Conservation (phyloP, 2,113 vertebrate genomes). For the Climacteris rufus region DNA sequence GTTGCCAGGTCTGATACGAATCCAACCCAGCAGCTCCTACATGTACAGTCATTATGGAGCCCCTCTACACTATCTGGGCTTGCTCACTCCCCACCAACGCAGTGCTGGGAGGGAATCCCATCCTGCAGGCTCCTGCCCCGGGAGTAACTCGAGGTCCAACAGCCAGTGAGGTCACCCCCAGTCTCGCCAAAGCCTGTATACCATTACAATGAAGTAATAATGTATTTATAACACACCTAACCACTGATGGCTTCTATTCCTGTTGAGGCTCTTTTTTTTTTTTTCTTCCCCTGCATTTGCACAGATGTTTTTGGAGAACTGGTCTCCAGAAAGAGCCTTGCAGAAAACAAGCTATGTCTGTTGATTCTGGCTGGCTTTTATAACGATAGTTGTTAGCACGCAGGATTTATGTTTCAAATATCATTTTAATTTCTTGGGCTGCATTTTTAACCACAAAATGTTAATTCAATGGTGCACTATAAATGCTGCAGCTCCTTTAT, state of each 20-base stretch:
- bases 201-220: slow-evolving; percentile 80
- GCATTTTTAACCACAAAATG: slow-evolving; percentile 74
- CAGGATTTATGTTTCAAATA: slow-evolving; percentile 83
- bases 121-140: not conserved
- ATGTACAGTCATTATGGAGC: not conserved
- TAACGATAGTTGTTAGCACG: slow-evolving; percentile 74
- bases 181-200: slow-evolving; percentile 72
- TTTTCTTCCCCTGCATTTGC: slow-evolving; percentile 16
- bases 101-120: not conserved
- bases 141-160: slow-evolving; percentile 52
- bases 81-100: not conserved
- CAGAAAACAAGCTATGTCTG: slow-evolving; percentile 77
- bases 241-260: slow-evolving; percentile 72
- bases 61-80: not conserved
- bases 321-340: slow-evolving; percentile 70
- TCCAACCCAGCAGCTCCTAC: not conserved
- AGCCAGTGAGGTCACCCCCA: slow-evolving; percentile 75
- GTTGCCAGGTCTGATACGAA: not conserved
- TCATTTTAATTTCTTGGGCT: slow-evolving; percentile 77
- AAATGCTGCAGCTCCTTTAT: slow-evolving; percentile 57
- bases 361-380: slow-evolving; percentile 76
- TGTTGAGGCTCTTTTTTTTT: not conserved
- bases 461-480: slow-evolving; percentile 69
- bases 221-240: slow-evolving; percentile 80
- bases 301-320: slow-evolving; percentile 75